Base-by-base conservation (phyloP, 1,140 invertebrate genomes). In the Tribolium castaneum region DNA sequence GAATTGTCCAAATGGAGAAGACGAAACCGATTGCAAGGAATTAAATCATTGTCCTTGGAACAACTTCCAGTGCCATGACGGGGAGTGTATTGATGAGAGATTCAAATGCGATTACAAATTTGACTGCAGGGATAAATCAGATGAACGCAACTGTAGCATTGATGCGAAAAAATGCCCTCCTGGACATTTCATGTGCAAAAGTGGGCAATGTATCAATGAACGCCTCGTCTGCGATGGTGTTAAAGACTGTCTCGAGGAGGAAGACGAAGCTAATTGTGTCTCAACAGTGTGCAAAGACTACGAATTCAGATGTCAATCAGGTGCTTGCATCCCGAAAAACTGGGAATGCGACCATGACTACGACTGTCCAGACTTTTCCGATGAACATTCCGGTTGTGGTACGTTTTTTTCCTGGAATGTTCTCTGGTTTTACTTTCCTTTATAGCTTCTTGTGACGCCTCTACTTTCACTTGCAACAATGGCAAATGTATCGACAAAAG, bases 71-170 rank as follows among this genome's bases (percentile, higher is more conserved):
- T 95, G 94, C 82, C 85, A 86, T 12, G 89, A 91, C 78, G 86
- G 86, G 0, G 86, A 85, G 19, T 92, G 87, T 75, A 86, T 90
- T 9, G 76, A 85, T 2, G 82, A 87, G 56, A 73, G 80, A 25
- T 82, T 89, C 77, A 87, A 92, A 7, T 97, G 96, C 84, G 92
- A 97, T 85, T 90, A 89, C 0, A 83, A 90, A n/a, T 88, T 88
- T 49, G 93, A 97, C 83, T 97, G 96, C 82, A 82, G 85, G 2
- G 94, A 96, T 83, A 89, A 89, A 34, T 94, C 92, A 0, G 95
- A 97, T 81, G 95, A 97, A 83, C 84, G 90, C 6, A 88, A 91
- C 52, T 96, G 90, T 81, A 49, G 86, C 76, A 80, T 84, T 16
- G 82, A 19, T 6, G 72, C 80, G 39, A 45, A 52, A n/a, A 76